A percentile compares a stretch with the other conserved stretches of the same genome.
Conservation (phyloP, 2,797 vertebrate species). For the Acanthurus tractus region DNA sequence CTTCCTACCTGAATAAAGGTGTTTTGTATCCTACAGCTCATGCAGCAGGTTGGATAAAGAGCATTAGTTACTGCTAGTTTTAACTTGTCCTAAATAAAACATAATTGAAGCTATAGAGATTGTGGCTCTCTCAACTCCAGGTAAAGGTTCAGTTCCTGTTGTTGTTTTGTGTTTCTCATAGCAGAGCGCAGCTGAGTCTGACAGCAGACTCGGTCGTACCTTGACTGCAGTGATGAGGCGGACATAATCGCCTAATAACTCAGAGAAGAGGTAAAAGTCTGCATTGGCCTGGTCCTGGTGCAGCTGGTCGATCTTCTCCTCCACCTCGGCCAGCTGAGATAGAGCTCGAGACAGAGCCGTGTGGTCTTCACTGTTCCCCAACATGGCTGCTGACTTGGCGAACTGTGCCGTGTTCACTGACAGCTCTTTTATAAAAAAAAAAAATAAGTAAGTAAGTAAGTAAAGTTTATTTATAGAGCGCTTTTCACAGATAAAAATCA, state of each 20-base stretch:
- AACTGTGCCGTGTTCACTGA: conserved; percentile 95
- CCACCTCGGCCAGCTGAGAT: conserved; percentile 97
- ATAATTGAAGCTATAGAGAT: not conserved
- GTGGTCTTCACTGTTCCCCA: conserved; percentile 98
- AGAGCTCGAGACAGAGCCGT: conserved; percentile 95
- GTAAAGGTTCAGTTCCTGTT: not conserved
- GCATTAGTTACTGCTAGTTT: not conserved
- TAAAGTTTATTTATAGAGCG: too few relatives aligned
- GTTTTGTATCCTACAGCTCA: conserved; percentile 10
- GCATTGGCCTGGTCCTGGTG: conserved; percentile 96
- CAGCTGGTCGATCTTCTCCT: conserved; percentile 97
- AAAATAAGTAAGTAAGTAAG: too few relatives aligned
- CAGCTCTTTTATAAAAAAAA: conserved; percentile 90
- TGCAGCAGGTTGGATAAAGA: too few relatives aligned
- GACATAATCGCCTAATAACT: conserved; percentile 96
- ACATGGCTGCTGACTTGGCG: conserved; percentile 97
- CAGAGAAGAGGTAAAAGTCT: conserved; percentile 95
- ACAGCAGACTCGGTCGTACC: conserved; percentile 69
- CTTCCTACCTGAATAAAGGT: conserved; percentile 17
- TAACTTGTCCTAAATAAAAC: not conserved
- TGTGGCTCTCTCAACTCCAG: not conserved
- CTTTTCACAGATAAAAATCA: too few relatives aligned
- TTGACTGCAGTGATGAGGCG: conserved; percentile 95
- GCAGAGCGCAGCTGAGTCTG: too few relatives aligned
- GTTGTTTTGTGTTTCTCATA: not conserved